phyloP scores from a whole-genome alignment of 1,140 invertebrate species.

The Ceratina japonica region DNA sequence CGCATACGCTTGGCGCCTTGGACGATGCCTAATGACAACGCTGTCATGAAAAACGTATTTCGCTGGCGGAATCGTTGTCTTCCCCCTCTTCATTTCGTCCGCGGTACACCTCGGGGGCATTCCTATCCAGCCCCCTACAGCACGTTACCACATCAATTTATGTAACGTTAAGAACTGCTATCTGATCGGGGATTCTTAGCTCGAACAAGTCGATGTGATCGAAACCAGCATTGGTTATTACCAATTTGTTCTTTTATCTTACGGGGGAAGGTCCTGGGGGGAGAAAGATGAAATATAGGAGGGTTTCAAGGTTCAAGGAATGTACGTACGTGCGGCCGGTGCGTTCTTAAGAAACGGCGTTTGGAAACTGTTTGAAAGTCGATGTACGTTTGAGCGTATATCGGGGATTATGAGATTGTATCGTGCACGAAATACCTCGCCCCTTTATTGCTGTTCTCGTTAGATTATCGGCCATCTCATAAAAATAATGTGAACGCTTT shows the following conservation, averaged over 20 bases:
- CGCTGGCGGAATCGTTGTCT: not conserved
- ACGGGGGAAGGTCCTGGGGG: no score
- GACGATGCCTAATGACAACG: conserved; percentile 30
- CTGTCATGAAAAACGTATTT: conserved; percentile 1
- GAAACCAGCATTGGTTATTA: not conserved
- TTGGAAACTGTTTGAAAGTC: no score
- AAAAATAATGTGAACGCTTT: no score
- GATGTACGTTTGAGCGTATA: no score
- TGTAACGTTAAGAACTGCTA: conserved; percentile 6
- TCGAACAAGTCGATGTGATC: not conserved
- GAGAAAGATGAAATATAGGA: no score
- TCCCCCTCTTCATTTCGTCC: not conserved
- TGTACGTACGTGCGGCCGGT: not conserved
- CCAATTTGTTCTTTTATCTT: not conserved
- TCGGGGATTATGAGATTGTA: no score
- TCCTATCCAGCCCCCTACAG: not conserved
- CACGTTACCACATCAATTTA: conserved; percentile 21
- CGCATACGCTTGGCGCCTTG: conserved; percentile 12
- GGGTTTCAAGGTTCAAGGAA: not conserved
- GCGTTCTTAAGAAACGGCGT: no score
- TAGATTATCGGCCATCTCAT: no score
- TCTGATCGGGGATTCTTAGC: conserved; percentile 5
- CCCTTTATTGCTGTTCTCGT: no score
- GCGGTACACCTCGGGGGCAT: not conserved
- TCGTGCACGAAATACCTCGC: no score